Base-by-base conservation (phyloP, 2,113 vertebrate species). In the Datnioides undecimradiatus region DNA sequence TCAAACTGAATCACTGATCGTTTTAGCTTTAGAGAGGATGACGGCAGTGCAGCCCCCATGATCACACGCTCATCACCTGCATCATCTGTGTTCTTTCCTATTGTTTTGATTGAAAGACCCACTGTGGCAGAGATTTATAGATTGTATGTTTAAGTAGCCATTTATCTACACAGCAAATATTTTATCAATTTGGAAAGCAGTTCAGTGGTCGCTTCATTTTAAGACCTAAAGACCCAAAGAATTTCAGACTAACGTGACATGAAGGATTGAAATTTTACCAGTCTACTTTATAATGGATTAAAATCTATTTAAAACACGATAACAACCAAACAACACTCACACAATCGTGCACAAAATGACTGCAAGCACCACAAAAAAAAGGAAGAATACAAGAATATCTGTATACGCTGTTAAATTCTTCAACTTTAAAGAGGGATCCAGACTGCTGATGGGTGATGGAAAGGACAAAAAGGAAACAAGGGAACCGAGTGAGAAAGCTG, bases 391-490 rank as follows among this genome's bases (percentile, higher is more conserved):
- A 52, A n/a, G n/a, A n/a, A n/a, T n/a, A 62, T 19, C 29, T 21
- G 8, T 29, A 27, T 60, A 46, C 34, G 38, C 25, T 51, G 5
- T 0, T 33, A 14, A 78, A 68, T 45, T 34, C 33, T 49, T 73
- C 23, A 49, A 17, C 16, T 67, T 40, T 68, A 58, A 74, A 36
- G 45, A 79, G 62, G 25, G 46, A 46, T 54, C 41, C 34, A 6
- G 25, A 64, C 17, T 60, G 52, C 49, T 69, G 16, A 45, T 21
- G 57, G 58, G 78, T 59, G 29, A n/a, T 2, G 3, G 29, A 59
- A 41, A 54, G 31, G 25, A 49, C 25, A 43, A 31, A 75, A 49
- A 29, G 60, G 60, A 55, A 63, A 58, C 43, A 81, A 55, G 51
- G 31, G 27, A 73, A 57, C 12, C 27, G 40, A 62, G 45, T 68